A percentile compares a stretch with the other conserved stretches of the same genome.
phyloP scores from a whole-genome alignment of 2,113 vertebrate genomes.

The Pomatorhinus ruficollis region DNA sequence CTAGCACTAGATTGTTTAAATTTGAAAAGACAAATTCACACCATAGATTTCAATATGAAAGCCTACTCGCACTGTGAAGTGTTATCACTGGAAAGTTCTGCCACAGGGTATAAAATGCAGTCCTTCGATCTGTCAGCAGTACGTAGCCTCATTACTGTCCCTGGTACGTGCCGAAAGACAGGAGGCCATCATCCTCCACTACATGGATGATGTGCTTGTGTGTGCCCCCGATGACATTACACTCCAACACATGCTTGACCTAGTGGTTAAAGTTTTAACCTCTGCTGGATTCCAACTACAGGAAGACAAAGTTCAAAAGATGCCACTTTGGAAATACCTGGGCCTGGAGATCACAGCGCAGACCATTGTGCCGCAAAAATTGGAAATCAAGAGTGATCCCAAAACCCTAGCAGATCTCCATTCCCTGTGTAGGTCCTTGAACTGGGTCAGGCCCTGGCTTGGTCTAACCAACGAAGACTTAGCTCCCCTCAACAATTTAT shows the following conservation, averaged over 20 bases:
- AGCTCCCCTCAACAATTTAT: background rate
- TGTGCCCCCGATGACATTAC: too few species aligned
- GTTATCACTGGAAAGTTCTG: too few species aligned
- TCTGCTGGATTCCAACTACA: background rate
- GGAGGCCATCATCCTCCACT: too few species aligned
- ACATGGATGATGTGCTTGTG: too few species aligned
- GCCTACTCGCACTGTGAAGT: background rate
- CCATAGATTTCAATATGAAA: background rate
- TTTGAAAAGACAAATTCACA: background rate
- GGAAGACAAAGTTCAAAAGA: background rate
- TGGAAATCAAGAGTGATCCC: background rate
- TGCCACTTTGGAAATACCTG: background rate
- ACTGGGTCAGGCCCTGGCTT: background rate
- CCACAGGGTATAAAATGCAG: too few species aligned
- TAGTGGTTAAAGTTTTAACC: background rate
- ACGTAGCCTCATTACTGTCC: too few species aligned
- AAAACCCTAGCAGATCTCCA: background rate
- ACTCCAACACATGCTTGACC: background rate
- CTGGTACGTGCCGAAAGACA: accelerated
- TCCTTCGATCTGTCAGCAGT: too few species aligned
- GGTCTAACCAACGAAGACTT: background rate
- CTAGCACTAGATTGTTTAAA: background rate
- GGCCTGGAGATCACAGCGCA: background rate
- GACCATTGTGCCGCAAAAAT: background rate
- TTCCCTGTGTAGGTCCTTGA: background rate